Base-by-base conservation (phyloP, 2,797 vertebrate genomes). In the Pteronotus mesoamericanus region DNA sequence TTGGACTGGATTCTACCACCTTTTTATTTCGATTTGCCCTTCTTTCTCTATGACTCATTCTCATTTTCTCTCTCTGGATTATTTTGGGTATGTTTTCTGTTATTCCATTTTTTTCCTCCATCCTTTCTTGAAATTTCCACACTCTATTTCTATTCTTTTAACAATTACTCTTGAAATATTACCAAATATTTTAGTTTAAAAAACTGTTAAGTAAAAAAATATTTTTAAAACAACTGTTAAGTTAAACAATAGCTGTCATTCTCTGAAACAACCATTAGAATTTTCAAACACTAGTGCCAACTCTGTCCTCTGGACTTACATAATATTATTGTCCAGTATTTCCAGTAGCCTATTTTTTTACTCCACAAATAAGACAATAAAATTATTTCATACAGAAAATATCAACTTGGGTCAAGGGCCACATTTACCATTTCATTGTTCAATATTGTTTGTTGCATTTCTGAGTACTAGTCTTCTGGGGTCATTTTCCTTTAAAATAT, bases 161-260 rank as follows among this genome's bases (percentile, higher is more conserved):
- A 12, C 29, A 84, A 71, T 26, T 42, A 83, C 16, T 2, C 57
- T 86, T 84, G 51, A 85, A 53, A 55, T 84, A 71, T 61, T 74
- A 68, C n/a, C 48, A 89, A 7, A 32, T 66, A 89, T 57, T 48
- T 93, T 85, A 93, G 21, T 80, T 86, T 55, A 86, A 94, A 82
- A 69, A 39, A 85, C 10, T 26, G 42, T 34, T 51, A 77, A 34
- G 32, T 77, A 34, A 24, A 51, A 59, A 59, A 29, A 48, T n/a
- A n/a, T n/a, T n/a, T n/a, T 48, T 59, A 59, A 11, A 77, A 18
- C 90, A 68, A 69, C 42, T 46, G 18, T 11, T 34, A 39, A 61
- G 55, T 72, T 86, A 74, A 85, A 57, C 15, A 92, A 71, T 16
- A 78, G n/a, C 24, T 61, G 42, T 80, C 26, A 93, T 61, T 44